Conservation (phyloP, 2,888 invertebrate genomes). For the Phania funesta region DNA sequence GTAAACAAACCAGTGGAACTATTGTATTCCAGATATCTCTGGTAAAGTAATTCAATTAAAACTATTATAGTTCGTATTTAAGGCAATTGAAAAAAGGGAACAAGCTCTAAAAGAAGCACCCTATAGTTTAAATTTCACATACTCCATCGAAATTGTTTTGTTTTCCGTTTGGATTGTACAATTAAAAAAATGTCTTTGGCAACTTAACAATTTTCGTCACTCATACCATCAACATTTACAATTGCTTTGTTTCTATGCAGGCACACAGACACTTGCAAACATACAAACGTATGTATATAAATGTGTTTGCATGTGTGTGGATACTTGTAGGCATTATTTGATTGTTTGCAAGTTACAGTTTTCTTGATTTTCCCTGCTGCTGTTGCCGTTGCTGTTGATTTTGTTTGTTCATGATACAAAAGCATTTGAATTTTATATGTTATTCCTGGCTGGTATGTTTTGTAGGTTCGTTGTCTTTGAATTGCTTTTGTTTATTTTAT, state of each 20-base stretch:
- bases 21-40: no score
- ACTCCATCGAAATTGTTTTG: background rate
- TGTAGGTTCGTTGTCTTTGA: constrained; percentile 16
- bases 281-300: background rate
- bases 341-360: constrained; percentile 60
- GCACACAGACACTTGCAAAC: background rate
- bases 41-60: no score
- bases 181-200: constrained; percentile 57
- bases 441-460: constrained; percentile 15
- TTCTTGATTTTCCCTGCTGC: constrained; percentile 23
- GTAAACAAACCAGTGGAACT: no score
- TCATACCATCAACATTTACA: constrained; percentile 30
- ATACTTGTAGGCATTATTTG: constrained; percentile 34
- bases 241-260: background rate
- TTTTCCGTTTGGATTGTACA: constrained; percentile 31
- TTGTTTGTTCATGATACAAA: constrained; percentile 7
- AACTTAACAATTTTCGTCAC: constrained; percentile 51
- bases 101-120: constrained; percentile 7
- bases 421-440: background rate
- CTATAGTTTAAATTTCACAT: constrained; percentile 22
- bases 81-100: no score
- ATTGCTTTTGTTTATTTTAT: constrained; percentile 16
- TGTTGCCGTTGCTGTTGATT: background rate
- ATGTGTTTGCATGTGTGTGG: background rate
- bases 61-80: no score